phyloP scores from a whole-genome alignment of 2,113 vertebrate species.

The Cinclus cinclus region DNA sequence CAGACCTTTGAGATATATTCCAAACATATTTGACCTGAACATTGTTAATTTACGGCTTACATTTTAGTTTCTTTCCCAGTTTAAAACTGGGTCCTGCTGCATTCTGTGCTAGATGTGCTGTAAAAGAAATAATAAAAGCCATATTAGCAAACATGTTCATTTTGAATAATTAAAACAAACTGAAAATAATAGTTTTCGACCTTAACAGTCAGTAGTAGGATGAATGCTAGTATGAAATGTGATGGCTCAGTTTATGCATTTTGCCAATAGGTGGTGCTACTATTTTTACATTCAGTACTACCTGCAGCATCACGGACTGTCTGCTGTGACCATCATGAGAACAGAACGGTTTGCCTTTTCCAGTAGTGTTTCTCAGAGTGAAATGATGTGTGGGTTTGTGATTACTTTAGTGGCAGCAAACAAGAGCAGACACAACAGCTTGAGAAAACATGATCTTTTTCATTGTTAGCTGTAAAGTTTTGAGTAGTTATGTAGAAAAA shows the following conservation, averaged over 20 bases:
- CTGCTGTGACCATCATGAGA: neutral
- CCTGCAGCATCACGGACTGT: neutral
- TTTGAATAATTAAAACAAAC: neutral
- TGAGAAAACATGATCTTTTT: neutral
- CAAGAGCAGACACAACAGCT: neutral
- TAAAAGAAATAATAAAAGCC: neutral
- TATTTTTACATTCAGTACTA: constrained; percentile 36
- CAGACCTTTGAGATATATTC: neutral
- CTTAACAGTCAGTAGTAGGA: neutral
- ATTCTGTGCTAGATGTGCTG: neutral
- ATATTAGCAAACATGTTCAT: neutral
- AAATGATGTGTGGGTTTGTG: neutral
- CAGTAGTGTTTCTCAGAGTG: neutral
- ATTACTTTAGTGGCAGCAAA: neutral
- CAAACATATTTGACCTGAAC: neutral
- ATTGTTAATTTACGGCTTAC: neutral
- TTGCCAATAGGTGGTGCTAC: constrained; percentile 60
- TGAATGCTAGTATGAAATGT: neutral
- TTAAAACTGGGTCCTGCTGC: neutral
- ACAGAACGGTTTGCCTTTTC: neutral
- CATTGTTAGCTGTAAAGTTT: neutral
- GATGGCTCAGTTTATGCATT: constrained; percentile 7
- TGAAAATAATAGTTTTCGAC: neutral
- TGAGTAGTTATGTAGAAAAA: neutral
- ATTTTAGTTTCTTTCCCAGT: neutral